Percentiles rank a stretch among this genome's conserved stretches.
These are phyloP conservation scores for Verasper variegatus DNA, from an alignment of 2,113 vertebrate genomes.

Conservation along the genomic window DNA sequence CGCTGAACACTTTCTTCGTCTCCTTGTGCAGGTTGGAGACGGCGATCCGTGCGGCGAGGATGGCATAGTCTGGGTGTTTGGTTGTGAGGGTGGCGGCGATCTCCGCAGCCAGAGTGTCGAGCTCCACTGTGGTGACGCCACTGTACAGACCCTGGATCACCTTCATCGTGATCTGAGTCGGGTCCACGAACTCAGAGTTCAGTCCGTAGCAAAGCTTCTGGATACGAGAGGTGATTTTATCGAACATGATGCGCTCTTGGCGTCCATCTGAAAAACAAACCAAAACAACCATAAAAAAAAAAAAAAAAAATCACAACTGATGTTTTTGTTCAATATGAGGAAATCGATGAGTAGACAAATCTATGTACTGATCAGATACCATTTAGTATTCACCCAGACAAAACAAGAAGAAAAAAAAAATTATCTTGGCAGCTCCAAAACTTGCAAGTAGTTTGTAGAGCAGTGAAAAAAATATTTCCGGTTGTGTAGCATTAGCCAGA, in stretches of 20 bases:
- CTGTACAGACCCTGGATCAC: constrained; percentile 98
- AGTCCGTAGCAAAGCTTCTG: constrained; percentile 98
- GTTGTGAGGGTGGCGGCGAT: constrained; percentile 96
- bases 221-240: constrained; percentile 97
- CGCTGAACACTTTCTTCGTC: constrained; percentile 98
- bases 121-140: constrained; percentile 94
- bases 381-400: too few relatives aligned
- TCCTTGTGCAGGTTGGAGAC: constrained; percentile 99
- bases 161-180: constrained; percentile 98
- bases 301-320: too few relatives aligned
- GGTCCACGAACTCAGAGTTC: constrained; percentile 95
- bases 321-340: too few relatives aligned
- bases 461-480: too few relatives aligned
- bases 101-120: constrained; percentile 95
- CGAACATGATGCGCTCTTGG: constrained; percentile 98
- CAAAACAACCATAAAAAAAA: not conserved
- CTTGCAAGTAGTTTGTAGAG: not conserved
- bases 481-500: too few relatives aligned
- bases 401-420: not conserved
- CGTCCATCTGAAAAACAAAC: constrained; percentile 87
- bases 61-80: constrained; percentile 96
- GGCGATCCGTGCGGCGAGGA: constrained; percentile 93
- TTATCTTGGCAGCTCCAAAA: not conserved
- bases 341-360: not conserved
- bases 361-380: too few relatives aligned